Conservation (phyloP, 2,888 invertebrate species). For the Magallana nippona region DNA sequence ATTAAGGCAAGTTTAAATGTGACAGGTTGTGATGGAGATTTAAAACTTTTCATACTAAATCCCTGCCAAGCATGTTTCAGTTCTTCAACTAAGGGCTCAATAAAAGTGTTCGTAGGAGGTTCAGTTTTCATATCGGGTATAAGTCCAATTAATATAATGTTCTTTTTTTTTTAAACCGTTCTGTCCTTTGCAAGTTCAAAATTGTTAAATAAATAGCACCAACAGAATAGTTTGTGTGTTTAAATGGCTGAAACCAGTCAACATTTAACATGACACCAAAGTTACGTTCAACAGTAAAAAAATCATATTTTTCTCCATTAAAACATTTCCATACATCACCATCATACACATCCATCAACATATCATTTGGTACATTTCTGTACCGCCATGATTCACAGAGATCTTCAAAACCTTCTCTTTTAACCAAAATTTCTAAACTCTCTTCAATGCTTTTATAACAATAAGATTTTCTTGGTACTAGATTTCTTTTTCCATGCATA, state of each 20-base stretch:
- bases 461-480: constrained; percentile 36
- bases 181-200: constrained; percentile 44
- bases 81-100: constrained; percentile 38
- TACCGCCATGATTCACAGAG: constrained; percentile 45
- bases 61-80: constrained; percentile 42
- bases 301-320: constrained; percentile 40
- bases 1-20: constrained; percentile 43
- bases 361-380: constrained; percentile 2
- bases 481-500: background rate
- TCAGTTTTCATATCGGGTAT: constrained; percentile 49
- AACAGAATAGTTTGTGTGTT: constrained; percentile 41
- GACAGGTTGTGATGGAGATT: constrained; percentile 2
- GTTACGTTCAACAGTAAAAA: constrained; percentile 38
- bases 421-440: constrained; percentile 35
- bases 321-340: constrained; percentile 45
- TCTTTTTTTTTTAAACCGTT: constrained; percentile 47
- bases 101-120: constrained; percentile 46
- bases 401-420: background rate
- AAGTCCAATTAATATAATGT: constrained; percentile 45
- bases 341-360: constrained; percentile 47
- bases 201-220: constrained; percentile 42
- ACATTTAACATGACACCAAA: constrained; percentile 47
- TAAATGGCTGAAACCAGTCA: constrained; percentile 50
- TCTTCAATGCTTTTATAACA: constrained; percentile 42
- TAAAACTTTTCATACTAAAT: constrained; percentile 32